Percentiles rank a stretch among this genome's conserved stretches.
phyloP scores from a whole-genome alignment of 2,888 invertebrate species.

The Junonia oenone region DNA sequence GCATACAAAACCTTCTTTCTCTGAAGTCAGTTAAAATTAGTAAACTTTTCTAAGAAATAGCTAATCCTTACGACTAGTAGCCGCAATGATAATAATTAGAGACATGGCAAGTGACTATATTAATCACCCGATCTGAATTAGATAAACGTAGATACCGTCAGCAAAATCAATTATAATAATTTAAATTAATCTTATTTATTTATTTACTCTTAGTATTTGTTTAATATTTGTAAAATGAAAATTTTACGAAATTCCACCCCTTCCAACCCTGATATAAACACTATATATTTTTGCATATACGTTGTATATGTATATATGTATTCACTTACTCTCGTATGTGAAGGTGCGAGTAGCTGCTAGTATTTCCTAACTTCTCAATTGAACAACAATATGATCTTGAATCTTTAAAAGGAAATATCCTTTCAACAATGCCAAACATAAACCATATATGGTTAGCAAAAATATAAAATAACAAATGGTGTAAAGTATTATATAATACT shows the following conservation, averaged over 20 bases:
- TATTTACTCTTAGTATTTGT: too few species aligned
- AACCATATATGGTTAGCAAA: background rate
- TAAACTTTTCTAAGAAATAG: background rate
- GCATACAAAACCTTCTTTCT: background rate
- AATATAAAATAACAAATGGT: background rate
- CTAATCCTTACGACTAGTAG: background rate
- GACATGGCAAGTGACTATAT: slow-evolving; percentile 8
- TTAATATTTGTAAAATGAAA: too few species aligned
- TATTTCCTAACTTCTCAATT: too few species aligned
- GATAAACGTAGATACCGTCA: slow-evolving; percentile 8
- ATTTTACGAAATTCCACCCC: too few species aligned
- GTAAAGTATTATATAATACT: too few species aligned
- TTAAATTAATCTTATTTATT: too few species aligned
- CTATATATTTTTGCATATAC: too few species aligned
- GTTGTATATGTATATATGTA: too few species aligned
- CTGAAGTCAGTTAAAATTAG: background rate
- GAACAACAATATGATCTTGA: background rate
- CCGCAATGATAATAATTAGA: background rate
- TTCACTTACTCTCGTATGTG: too few species aligned
- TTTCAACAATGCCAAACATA: background rate
- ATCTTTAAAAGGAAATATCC: background rate
- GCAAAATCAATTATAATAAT: background rate
- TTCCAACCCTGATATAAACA: too few species aligned
- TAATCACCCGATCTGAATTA: slow-evolving; percentile 24
- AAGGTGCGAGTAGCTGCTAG: too few species aligned